These are phyloP conservation scores for Bimastos eiseni DNA, from an alignment of 2,888 invertebrate species.

Conservation along the genomic window DNA sequence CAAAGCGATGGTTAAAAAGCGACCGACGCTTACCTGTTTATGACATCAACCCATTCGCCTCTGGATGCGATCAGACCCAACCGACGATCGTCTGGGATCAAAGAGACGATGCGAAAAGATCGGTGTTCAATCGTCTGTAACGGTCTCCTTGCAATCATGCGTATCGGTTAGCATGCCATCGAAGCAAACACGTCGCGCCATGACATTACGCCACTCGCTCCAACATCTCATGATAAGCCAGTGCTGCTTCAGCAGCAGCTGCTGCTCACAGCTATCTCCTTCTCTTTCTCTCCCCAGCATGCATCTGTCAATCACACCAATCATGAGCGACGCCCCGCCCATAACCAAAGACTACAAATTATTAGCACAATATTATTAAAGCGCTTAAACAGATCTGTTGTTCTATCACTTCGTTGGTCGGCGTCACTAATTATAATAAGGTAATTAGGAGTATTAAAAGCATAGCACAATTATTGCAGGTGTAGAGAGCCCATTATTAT, in stretches of 20 bases:
- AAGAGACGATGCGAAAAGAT: not conserved
- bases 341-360: not conserved
- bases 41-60: not conserved
- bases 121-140: slow-evolving; percentile 17
- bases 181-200: not conserved
- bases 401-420: too few relatives aligned
- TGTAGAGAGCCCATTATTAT: too few relatives aligned
- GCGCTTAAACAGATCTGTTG: not conserved
- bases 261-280: not conserved
- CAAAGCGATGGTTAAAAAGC: not conserved
- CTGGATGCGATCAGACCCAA: not conserved
- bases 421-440: too few relatives aligned
- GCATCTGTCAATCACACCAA: not conserved
- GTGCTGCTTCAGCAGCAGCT: not conserved
- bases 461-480: too few relatives aligned
- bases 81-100: not conserved
- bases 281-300: not conserved
- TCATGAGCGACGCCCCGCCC: not conserved
- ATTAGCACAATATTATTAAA: not conserved
- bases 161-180: not conserved
- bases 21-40: not conserved
- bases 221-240: slow-evolving; percentile 18
- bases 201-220: not conserved
- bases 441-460: too few relatives aligned
- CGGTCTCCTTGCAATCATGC: slow-evolving; percentile 19